phyloP scores from a whole-genome alignment of 2,888 invertebrate genomes.

The Drosophila cracens region DNA sequence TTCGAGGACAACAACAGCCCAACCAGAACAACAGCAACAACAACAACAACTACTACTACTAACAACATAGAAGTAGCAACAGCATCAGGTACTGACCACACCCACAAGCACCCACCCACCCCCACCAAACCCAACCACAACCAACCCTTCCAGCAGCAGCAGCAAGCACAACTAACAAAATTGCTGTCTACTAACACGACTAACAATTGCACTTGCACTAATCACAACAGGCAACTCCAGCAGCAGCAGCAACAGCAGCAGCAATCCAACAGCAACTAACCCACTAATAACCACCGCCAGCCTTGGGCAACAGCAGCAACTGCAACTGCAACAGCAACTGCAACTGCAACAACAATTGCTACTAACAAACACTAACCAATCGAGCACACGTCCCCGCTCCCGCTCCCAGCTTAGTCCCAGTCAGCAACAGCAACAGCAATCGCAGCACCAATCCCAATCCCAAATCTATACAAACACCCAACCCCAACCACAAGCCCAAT shows the following conservation, averaged over 20 bases:
- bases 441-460: constrained; percentile 14
- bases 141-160: background rate
- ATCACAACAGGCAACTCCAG: constrained; percentile 55
- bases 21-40: constrained; percentile 39
- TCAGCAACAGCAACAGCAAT: constrained; percentile 12
- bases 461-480: constrained; percentile 3
- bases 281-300: constrained; percentile 68
- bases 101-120: background rate
- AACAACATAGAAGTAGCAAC: constrained; percentile 30
- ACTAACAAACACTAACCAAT: constrained; percentile 42
- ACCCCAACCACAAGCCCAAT: background rate
- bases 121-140: background rate
- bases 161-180: constrained; percentile 4
- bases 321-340: constrained; percentile 38
- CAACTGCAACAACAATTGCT: constrained; percentile 33
- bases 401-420: constrained; percentile 48
- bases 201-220: constrained; percentile 80
- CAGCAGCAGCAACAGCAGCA: constrained; percentile 36
- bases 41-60: constrained; percentile 43
- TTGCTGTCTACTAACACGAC: constrained; percentile 53
- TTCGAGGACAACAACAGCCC: constrained; percentile 59
- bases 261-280: constrained; percentile 55
- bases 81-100: constrained; percentile 42
- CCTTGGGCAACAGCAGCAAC: constrained; percentile 40
- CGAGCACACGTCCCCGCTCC: constrained; percentile 21